Base-by-base conservation (phyloP, 1,140 invertebrate genomes). In the Habropoda laboriosa region DNA sequence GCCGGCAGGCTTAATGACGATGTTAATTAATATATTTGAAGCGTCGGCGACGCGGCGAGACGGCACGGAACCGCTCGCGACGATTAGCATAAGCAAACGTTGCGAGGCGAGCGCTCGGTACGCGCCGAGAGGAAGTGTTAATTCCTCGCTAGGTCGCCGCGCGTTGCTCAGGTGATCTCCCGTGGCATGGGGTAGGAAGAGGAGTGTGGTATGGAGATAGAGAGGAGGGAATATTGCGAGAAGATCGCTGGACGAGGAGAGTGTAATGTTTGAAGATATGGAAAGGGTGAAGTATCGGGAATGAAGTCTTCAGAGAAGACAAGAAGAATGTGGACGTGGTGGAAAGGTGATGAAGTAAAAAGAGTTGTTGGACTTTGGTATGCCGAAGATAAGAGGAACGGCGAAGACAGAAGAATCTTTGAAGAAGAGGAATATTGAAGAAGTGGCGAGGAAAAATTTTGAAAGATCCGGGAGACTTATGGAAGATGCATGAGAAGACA, bases 21-120 rank as follows among this genome's bases (percentile, higher is more conserved):
- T 89, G 89, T 90, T 90, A 90, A 90, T 90, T 90, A 89, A 90
- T 90, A 90, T 88, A 90, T 90, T 90, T 87, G 89, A 86, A 89
- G 81, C 85, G 87, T 86, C 86, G 88, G 77, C 73, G 81, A 83
- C 78, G 73, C 75, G 79, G 61, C 68, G 35, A 73, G 83, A 81
- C 64, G 74, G 74, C 85, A 76, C 72, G 66, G 70, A 79, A 83
- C 80, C 53, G 76, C 73, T 80, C 67, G 64, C 72, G 57, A 51
- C 58, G 57, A 90, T 90, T 90, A 90, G 84, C 89, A 90, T 90
- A 90, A 90, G 83, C 83, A 90, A 90, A 90, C 89, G 71, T 49
- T 77, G 67, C 82, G 75, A 86, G 81, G 61, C 76, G 79, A 84
- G 55, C 72, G 68, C 80, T 67, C 74, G 73, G 79, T 73, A 49